These are phyloP conservation scores for Cerceris rybyensis DNA, from an alignment of 2,888 invertebrate genomes.

Conservation along the genomic window DNA sequence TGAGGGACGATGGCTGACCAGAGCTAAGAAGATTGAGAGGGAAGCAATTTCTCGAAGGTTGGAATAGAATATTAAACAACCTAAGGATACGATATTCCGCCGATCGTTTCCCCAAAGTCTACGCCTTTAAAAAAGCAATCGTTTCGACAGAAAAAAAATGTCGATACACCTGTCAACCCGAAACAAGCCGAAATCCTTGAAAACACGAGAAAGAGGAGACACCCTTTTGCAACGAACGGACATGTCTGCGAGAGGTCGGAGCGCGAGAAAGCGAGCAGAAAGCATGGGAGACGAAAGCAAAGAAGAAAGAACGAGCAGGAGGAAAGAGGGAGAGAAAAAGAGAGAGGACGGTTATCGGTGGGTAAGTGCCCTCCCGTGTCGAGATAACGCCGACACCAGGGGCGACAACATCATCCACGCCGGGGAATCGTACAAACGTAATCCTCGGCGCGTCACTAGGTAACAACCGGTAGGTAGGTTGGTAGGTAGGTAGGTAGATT, in stretches of 20 bases:
- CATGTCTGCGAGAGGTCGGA: background rate
- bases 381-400: slow-evolving; percentile 80
- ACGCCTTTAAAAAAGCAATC: too few species aligned
- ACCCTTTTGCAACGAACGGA: too few species aligned
- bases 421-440: slow-evolving; percentile 78
- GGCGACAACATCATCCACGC: slow-evolving; percentile 80
- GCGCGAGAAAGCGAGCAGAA: background rate
- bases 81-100: too few species aligned
- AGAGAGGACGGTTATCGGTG: slow-evolving; percentile 74
- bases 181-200: too few species aligned
- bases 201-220: too few species aligned
- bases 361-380: slow-evolving; percentile 81
- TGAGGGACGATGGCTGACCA: too few species aligned
- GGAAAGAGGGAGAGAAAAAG: slow-evolving; percentile 43
- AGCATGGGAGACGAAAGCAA: background rate
- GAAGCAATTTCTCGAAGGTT: too few species aligned
- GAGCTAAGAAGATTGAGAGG: too few species aligned
- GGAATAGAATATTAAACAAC: too few species aligned
- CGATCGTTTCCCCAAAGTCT: too few species aligned
- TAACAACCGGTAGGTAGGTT: slow-evolving; percentile 72
- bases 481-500: slow-evolving; percentile 57
- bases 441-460: slow-evolving; percentile 75
- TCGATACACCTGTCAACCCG: too few species aligned
- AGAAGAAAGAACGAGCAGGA: background rate
- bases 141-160: too few species aligned